phyloP scores from a whole-genome alignment of 2,888 invertebrate species.

The Tuberolachnus salignus region DNA sequence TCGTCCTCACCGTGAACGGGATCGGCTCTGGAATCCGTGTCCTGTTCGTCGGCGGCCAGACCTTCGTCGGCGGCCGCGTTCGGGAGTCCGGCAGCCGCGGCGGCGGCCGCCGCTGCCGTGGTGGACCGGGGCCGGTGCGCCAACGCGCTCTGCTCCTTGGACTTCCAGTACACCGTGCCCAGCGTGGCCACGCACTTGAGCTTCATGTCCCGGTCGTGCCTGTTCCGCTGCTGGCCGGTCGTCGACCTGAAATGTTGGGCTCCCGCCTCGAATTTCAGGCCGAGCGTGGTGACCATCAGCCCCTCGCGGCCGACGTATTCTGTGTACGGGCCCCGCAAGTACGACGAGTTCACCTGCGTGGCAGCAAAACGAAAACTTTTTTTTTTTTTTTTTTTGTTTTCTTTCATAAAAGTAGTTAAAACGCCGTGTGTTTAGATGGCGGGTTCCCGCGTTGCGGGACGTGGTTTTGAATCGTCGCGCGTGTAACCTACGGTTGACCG shows the following conservation, averaged over 20 bases:
- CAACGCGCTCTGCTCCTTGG: constrained; percentile 86
- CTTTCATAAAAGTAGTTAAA: too few relatives aligned
- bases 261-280: constrained; percentile 80
- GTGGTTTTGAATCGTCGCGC: too few relatives aligned
- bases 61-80: constrained; percentile 78
- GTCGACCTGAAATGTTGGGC: constrained; percentile 76
- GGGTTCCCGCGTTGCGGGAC: too few relatives aligned
- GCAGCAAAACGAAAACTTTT: neutral
- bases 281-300: constrained; percentile 78
- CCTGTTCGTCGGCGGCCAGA: constrained; percentile 68
- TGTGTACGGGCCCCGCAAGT: constrained; percentile 64
- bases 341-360: constrained; percentile 59
- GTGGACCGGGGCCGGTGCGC: constrained; percentile 69
- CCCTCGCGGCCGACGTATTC: constrained; percentile 68
- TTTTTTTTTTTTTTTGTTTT: too few relatives aligned
- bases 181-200: constrained; percentile 88
- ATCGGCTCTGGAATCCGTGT: constrained; percentile 71
- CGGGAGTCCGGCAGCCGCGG: constrained; percentile 64
- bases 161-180: constrained; percentile 83
- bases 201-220: constrained; percentile 76
- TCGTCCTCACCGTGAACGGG: constrained; percentile 71
- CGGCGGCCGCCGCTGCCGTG: constrained; percentile 66
- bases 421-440: too few relatives aligned
- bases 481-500: too few relatives aligned
- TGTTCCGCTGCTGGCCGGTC: constrained; percentile 19